Conservation (phyloP, 2,113 vertebrate species). For the Myiopsitta monachus region DNA sequence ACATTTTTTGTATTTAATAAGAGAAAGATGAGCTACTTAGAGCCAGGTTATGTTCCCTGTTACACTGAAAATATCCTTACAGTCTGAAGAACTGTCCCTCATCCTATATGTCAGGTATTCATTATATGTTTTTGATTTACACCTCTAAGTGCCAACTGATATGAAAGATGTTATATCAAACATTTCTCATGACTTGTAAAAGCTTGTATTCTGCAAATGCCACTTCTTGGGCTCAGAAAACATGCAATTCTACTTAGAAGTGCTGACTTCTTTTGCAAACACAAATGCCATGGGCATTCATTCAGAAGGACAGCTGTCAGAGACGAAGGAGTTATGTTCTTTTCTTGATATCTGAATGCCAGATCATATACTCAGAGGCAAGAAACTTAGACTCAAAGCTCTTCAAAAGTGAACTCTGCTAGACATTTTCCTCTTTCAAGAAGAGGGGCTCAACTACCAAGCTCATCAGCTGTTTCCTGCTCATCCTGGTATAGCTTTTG, state of each 20-base stretch:
- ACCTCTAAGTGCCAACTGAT: not conserved
- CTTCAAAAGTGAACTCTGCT: not conserved
- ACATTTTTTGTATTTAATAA: not conserved
- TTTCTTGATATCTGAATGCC: not conserved
- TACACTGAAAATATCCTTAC: not conserved
- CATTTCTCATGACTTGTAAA: not conserved
- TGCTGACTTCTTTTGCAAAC: not conserved
- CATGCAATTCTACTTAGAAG: not conserved
- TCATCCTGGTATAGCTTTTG: not conserved
- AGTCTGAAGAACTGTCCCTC: not conserved
- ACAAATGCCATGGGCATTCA: not conserved
- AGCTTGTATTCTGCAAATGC: not conserved
- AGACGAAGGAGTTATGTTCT: not conserved
- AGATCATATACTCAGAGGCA: not conserved
- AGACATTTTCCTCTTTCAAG: not conserved
- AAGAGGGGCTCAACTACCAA: not conserved
- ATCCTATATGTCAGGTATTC: not conserved
- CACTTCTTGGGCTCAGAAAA: not conserved
- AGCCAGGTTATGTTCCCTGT: not conserved
- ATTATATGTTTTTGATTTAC: not conserved
- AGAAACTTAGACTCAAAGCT: not conserved
- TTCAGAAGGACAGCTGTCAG: constrained; percentile 36
- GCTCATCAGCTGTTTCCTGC: not conserved
- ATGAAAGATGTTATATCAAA: constrained; percentile 7
- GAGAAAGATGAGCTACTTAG: not conserved